These are phyloP conservation scores for Orbicella faveolata DNA, from an alignment of 64 coral and sea anemone species.

Conservation along the genomic window DNA sequence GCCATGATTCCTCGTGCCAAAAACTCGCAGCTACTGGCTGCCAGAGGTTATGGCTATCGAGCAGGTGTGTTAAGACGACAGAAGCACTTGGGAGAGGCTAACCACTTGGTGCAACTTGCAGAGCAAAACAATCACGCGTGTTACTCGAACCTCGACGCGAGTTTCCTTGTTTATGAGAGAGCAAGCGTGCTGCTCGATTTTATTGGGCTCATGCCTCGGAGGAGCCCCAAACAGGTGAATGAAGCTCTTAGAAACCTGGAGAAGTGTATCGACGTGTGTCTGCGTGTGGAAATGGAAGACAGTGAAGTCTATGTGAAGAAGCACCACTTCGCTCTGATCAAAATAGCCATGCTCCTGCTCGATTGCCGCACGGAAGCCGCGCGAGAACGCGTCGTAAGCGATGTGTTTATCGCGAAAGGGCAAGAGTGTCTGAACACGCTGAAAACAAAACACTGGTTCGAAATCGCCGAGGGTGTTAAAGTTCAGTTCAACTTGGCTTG, in stretches of 20 bases:
- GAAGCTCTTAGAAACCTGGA: background rate
- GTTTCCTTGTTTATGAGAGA: conserved; percentile 44
- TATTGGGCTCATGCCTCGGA: background rate
- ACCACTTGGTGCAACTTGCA: background rate
- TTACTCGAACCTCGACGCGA: background rate
- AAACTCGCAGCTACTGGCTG: background rate
- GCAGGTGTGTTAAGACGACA: conserved; percentile 34
- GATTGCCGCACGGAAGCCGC: conserved; percentile 22
- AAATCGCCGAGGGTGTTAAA: background rate
- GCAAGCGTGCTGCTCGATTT: conserved; percentile 44
- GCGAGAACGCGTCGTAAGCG: conserved; percentile 16
- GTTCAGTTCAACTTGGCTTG: conserved; percentile 26
- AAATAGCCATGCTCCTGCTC: conserved; percentile 14
- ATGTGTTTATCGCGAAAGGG: background rate
- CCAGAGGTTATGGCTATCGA: conserved; percentile 23
- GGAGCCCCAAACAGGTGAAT: background rate
- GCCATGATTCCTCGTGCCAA: background rate
- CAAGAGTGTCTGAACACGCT: conserved; percentile 10
- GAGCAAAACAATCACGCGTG: background rate
- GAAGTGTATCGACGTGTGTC: background rate
- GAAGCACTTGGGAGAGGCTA: conserved; percentile 34
- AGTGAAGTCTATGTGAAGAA: background rate
- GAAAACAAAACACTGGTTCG: background rate
- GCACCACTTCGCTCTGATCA: conserved; percentile 29
- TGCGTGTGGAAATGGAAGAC: background rate